A percentile compares a stretch with the other conserved stretches of the same genome.
These are phyloP conservation scores for Acropora tenuis DNA, from an alignment of 64 coral and sea anemone species.

Conservation along the genomic window DNA sequence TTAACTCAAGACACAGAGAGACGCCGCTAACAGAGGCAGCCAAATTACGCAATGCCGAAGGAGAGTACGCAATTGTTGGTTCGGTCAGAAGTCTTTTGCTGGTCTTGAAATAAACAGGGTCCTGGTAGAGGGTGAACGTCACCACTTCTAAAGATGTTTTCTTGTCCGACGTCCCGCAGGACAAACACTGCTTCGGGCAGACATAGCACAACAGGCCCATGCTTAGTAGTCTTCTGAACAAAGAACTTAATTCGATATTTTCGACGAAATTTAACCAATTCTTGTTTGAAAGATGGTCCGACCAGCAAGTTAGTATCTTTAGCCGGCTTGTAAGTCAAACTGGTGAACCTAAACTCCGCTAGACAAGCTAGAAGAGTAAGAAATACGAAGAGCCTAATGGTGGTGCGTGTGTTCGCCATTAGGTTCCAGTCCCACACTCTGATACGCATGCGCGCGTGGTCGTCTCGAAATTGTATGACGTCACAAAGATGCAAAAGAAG, in stretches of 20 bases:
- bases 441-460: too few relatives aligned
- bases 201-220: constrained; percentile 16
- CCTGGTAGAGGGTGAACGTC: constrained; percentile 21
- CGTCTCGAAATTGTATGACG: too few relatives aligned
- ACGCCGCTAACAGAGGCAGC: constrained; percentile 7
- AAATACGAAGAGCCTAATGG: too few relatives aligned
- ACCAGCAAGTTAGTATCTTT: constrained; percentile 14
- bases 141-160: constrained; percentile 19
- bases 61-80: constrained; percentile 20
- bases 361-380: too few relatives aligned
- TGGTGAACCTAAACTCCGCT: too few relatives aligned
- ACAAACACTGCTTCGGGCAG: constrained; percentile 18
- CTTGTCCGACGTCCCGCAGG: constrained; percentile 7
- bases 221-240: constrained; percentile 20
- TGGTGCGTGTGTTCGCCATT: too few relatives aligned
- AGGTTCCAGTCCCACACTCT: too few relatives aligned
- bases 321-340: background rate
- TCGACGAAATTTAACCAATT: constrained; percentile 13
- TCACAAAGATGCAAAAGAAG: too few relatives aligned
- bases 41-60: constrained; percentile 14
- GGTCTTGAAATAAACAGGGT: constrained; percentile 14
- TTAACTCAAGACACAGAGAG: constrained; percentile 14
- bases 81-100: constrained; percentile 16
- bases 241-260: constrained; percentile 2
- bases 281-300: constrained; percentile 13